Base-by-base conservation (phyloP, 2,797 vertebrate genomes). In the Acanthis flammea region DNA sequence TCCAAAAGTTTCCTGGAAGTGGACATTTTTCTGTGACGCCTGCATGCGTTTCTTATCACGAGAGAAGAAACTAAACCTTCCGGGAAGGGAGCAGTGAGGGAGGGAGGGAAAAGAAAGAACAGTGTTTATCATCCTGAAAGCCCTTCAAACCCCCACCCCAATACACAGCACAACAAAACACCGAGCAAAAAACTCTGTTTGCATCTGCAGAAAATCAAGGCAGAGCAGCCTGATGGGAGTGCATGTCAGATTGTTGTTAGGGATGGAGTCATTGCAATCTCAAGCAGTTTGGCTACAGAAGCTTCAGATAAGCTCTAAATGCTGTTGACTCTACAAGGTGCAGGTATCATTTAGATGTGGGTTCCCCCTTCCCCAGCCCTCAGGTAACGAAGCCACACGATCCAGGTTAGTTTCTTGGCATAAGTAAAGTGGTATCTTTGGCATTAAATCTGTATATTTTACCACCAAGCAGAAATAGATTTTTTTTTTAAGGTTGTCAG, bases 1-100 rank as follows among this genome's bases (percentile, higher is more conserved):
- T 94, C 98, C 97, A 12, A 98, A 98, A 79, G 98, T 96, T 57
- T 96, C 98, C 28, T 98, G 98, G 47, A 98, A 96, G 80, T 97
- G 97, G 4, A 80, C 62, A 1, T 88, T 93, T 75, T 97, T 98
- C 98, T 98, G 98, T 1, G 90, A 50, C 14, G 94, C 94, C 54
- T 97, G 97, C 97, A 97, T 96, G 24, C 98, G 98, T 96, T 97
- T 98, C 97, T 99, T 99, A 89, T 99, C 99, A 3, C 99, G 98
- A 5, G 99, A 99, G 98, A 99, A 99, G 98, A 99, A 99, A 92
- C 98, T 99, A 99, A 99, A 99, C 98, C 99, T 99, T 98, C 73
- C 94, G 0, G 61, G 71, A 53, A 22, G 58, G 71, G 50, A 82
- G 45, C 53, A 61, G 19, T 68, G 39, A 92, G 91, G n/a, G 68